Evolutionary conservation across 2,888 invertebrate genomes (phyloP).

Genomic region (Neoaliturus tenellus): DNA sequence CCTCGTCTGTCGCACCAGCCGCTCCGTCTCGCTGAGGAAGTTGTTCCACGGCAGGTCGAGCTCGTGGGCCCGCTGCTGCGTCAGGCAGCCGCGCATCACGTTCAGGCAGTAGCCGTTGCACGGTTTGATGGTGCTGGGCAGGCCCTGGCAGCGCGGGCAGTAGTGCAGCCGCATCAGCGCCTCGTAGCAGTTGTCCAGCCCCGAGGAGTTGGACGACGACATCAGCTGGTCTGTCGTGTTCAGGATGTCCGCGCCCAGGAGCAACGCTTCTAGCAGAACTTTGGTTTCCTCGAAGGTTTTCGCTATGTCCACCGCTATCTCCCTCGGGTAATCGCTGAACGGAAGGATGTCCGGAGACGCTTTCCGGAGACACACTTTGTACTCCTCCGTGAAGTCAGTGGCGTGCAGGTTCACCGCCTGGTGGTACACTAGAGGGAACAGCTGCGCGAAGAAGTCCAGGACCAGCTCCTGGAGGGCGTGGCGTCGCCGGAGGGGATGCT

Average conservation of each 20-base stretch:
- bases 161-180: conserved; percentile 78
- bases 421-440: conserved; percentile 89
- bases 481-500: conserved; percentile 70
- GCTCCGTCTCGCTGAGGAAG: conserved; percentile 89
- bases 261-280: conserved; percentile 88
- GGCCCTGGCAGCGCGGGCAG: conserved; percentile 81
- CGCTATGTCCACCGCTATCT: conserved; percentile 79
- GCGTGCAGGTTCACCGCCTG: conserved; percentile 74
- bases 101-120: conserved; percentile 94
- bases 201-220: conserved; percentile 70
- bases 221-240: conserved; percentile 81
- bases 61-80: conserved; percentile 86
- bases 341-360: conserved; percentile 87
- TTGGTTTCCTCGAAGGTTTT: conserved; percentile 89
- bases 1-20: conserved; percentile 81
- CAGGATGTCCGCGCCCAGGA: conserved; percentile 84
- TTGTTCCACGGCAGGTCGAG: conserved; percentile 93
- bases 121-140: conserved; percentile 80
- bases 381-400: conserved; percentile 85
- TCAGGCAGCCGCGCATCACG: conserved; percentile 89
- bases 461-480: conserved; percentile 78
- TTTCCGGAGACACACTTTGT: conserved; percentile 86
- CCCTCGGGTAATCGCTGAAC: conserved; percentile 88
- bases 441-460: conserved; percentile 85
- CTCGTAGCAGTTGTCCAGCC: conserved; percentile 77